phyloP scores from a whole-genome alignment of 2,113 vertebrate species.

The Acanthisitta chloris region DNA sequence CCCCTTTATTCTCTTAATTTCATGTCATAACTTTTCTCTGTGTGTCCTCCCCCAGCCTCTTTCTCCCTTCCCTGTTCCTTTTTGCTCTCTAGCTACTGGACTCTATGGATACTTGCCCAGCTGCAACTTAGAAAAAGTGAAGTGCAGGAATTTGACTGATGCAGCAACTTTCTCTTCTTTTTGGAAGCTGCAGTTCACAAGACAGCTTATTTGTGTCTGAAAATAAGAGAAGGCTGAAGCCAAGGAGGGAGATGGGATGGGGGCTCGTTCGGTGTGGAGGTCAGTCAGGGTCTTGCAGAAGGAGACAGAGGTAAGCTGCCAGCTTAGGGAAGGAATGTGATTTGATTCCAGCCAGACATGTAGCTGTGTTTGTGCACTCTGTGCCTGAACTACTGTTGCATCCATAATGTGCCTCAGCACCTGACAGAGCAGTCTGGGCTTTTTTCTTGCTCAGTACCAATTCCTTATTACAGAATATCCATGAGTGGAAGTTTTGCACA shows the following conservation, averaged over 20 bases:
- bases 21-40: neutral
- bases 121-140: neutral
- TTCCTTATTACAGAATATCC: neutral
- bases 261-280: neutral
- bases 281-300: conserved; percentile 8
- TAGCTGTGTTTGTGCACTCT: neutral
- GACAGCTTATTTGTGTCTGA: neutral
- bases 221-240: neutral
- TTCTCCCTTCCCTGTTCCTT: neutral
- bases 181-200: neutral
- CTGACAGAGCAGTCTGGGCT: neutral
- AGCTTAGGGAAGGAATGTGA: neutral
- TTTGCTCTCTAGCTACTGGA: neutral
- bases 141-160: conserved; percentile 25
- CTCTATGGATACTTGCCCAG: neutral
- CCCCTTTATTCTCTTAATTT: neutral
- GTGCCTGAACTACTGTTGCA: neutral
- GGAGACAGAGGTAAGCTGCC: neutral
- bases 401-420: neutral
- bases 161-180: conserved; percentile 35
- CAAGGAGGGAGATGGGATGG: neutral
- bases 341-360: neutral
- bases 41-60: neutral
- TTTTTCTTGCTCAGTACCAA: neutral
- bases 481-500: neutral